Conservation (phyloP, 1,140 invertebrate genomes). For the Hycleus cichorii region DNA sequence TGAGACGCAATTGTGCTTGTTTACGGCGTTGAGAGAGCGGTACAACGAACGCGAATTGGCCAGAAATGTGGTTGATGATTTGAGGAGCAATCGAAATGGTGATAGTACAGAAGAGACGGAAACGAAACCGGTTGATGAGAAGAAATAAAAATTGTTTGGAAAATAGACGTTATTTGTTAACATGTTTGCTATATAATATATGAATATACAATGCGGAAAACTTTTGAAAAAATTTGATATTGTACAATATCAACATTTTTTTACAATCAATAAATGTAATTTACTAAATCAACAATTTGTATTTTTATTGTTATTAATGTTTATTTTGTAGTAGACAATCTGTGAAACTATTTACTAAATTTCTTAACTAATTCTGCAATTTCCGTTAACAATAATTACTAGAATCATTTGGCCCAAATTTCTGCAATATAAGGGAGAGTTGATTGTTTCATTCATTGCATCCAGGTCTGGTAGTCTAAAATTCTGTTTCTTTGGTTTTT, state of each 20-base stretch:
- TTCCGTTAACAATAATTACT: too few relatives aligned
- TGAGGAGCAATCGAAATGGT: slow-evolving; percentile 4
- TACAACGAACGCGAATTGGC: slow-evolving; percentile 36
- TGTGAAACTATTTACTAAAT: too few relatives aligned
- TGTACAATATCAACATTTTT: slow-evolving; percentile 13
- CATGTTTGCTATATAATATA: slow-evolving; percentile 19
- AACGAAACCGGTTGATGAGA: neutral
- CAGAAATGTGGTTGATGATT: slow-evolving; percentile 21
- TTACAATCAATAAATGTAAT: too few relatives aligned
- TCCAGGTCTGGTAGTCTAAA: too few relatives aligned
- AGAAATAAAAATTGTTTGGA: slow-evolving; percentile 6
- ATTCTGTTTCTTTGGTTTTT: too few relatives aligned
- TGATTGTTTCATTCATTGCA: too few relatives aligned
- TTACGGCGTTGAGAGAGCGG: slow-evolving; percentile 43
- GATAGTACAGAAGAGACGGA: neutral
- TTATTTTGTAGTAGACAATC: too few relatives aligned
- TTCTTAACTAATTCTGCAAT: too few relatives aligned
- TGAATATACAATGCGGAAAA: slow-evolving; percentile 18
- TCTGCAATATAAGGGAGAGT: too few relatives aligned
- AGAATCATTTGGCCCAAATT: too few relatives aligned
- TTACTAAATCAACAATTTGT: too few relatives aligned
- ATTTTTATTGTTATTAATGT: too few relatives aligned
- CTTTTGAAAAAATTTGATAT: slow-evolving; percentile 9
- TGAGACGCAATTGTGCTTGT: slow-evolving; percentile 62
- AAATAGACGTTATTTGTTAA: slow-evolving; percentile 24